Conservation (phyloP, 2,797 vertebrate genomes). For the Gastrophryne carolinensis region DNA sequence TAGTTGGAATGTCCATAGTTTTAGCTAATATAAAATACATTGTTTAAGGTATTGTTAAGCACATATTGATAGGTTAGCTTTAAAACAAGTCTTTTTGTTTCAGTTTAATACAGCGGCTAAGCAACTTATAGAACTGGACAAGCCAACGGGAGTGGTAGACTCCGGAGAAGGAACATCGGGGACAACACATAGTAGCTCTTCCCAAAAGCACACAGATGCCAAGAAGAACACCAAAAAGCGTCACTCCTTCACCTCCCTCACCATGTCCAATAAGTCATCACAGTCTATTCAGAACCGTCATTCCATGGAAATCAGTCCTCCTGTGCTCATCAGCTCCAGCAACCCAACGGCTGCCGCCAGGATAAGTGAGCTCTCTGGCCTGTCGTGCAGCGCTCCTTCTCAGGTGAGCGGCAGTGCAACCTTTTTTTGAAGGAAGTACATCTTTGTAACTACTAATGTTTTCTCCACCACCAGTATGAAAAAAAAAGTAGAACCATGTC, state of each 20-base stretch:
- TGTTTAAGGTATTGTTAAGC: not conserved
- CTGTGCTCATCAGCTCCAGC: slow-evolving; percentile 97
- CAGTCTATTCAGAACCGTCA: slow-evolving; percentile 93
- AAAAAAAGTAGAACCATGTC: too few species aligned
- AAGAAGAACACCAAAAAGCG: slow-evolving; percentile 99
- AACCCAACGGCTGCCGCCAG: slow-evolving; percentile 94
- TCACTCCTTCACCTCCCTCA: slow-evolving; percentile 97
- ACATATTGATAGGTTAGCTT: too few species aligned
- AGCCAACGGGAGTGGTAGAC: slow-evolving; percentile 77
- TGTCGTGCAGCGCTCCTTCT: slow-evolving; percentile 96
- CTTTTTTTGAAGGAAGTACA: too few species aligned
- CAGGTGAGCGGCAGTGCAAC: too few species aligned
- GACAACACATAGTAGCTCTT: slow-evolving; percentile 76
- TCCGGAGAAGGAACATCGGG: slow-evolving; percentile 82
- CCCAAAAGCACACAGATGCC: slow-evolving; percentile 80
- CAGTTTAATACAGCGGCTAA: slow-evolving; percentile 94
- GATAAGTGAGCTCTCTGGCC: slow-evolving; percentile 90
- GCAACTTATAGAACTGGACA: slow-evolving; percentile 95
- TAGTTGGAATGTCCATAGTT: too few species aligned
- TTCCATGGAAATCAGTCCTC: slow-evolving; percentile 99
- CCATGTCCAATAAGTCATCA: slow-evolving; percentile 93
- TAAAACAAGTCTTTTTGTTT: slow-evolving; percentile 21
- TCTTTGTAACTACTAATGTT: too few species aligned
- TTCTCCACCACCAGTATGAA: too few species aligned
- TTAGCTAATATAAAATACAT: not conserved